A percentile compares a stretch with the other conserved stretches of the same genome.
Conservation (phyloP, 2,888 invertebrate genomes). For the Cantharis lateralis region DNA sequence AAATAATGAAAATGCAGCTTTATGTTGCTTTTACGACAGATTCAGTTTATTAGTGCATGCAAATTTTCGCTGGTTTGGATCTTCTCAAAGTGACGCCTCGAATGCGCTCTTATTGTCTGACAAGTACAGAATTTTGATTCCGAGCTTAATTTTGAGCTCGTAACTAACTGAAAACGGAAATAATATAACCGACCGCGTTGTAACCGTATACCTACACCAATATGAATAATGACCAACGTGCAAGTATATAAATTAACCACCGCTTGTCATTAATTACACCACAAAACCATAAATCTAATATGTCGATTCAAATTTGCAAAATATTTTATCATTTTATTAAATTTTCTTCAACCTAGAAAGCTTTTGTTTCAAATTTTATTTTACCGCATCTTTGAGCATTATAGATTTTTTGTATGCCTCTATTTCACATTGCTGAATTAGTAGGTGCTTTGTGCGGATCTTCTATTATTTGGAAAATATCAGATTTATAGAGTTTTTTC, state of each 20-base stretch:
- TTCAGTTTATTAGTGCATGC: neutral
- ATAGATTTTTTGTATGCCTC: neutral
- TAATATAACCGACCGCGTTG: conserved; percentile 6
- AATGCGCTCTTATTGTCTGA: neutral
- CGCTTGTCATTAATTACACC: neutral
- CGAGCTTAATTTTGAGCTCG: neutral
- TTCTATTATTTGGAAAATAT: neutral
- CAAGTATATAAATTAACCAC: neutral
- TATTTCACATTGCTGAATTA: neutral
- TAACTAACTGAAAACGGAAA: conserved; percentile 9
- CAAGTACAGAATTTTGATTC: neutral
- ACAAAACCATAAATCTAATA: neutral
- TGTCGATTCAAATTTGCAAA: neutral
- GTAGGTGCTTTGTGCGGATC: neutral
- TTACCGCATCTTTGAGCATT: neutral
- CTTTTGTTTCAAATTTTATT: neutral
- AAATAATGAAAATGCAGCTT: neutral
- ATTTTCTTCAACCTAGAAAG: neutral
- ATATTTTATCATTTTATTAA: neutral
- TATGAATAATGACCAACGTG: conserved; percentile 2
- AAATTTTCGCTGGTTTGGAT: neutral
- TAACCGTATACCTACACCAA: conserved; percentile 1
- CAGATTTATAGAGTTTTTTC: neutral
- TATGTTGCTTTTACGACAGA: neutral
- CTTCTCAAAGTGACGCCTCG: neutral